Base-by-base conservation (phyloP, 2,888 invertebrate genomes). In the Plebejus anna region DNA sequence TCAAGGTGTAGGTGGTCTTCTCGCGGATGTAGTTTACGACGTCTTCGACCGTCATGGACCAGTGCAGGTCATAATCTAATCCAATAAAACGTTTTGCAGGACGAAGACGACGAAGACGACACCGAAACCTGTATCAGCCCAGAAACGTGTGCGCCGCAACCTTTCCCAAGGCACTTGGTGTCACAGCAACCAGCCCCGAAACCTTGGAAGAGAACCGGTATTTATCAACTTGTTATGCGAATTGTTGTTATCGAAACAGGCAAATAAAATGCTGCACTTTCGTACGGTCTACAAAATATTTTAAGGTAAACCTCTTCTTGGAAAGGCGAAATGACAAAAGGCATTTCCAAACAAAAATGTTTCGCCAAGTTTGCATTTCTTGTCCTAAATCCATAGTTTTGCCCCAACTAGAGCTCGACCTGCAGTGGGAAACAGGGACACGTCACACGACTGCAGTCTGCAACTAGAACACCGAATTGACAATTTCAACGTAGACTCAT, bases 201-300 rank as follows among this genome's bases (percentile, higher is more conserved):
- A 84, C 94, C 94, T 77, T 94, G 94, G 94, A 94, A 94, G 81
- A 87, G 94, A 83, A 94, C 94, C 79, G 94, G 94, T 94, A 87
- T 87, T 85, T 47, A 32, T 16, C 66, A 13, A 66, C 66, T 66
- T 66, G 32, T 32, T 66, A 16, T 66, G 32, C 66, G 32, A 66
- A 36, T 13, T 66, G 32, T 66, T 32, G 32, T 66, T 16, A 13
- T 32, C 9, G 28, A 61, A 22, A 61, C 4, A 11, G 28, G 22
- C 22, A 11, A 47, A 47, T 9, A 47, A 2, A 47, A 47, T 28
- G 28, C 61, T 9, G 61, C 28, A 28, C 22, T 61, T 9, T n/a
- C n/a, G 57, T 57, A 22, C 57, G 57, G 22, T 28, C 22, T 61
- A 9, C 3, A 28, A 61, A 28, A 28, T 28, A 9, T 28, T 28